A percentile compares a stretch with the other conserved stretches of the same genome.
Conservation (phyloP, 2,888 invertebrate species). For the Lasioglossum villosulum region DNA sequence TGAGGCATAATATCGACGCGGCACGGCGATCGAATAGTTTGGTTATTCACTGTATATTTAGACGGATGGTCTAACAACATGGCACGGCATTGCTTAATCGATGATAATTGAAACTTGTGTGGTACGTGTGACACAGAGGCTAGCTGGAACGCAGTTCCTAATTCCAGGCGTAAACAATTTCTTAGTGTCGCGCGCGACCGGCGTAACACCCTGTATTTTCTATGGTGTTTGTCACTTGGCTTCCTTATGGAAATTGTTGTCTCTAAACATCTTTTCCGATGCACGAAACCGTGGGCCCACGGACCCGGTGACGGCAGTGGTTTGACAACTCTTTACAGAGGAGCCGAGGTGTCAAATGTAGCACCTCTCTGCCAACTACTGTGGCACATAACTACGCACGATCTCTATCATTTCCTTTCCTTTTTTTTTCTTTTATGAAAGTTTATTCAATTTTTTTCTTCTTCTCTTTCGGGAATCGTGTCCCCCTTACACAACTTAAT, state of each 20-base stretch:
- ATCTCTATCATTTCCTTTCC: slow-evolving; percentile 58
- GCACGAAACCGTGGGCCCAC: slow-evolving; percentile 54
- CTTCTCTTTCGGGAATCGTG: slow-evolving; percentile 12
- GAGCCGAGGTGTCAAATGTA: slow-evolving; percentile 81
- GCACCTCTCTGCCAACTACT: slow-evolving; percentile 81
- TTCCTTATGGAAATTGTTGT: slow-evolving; percentile 63
- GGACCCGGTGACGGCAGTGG: slow-evolving; percentile 68
- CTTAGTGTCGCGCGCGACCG: slow-evolving; percentile 51
- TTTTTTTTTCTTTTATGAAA: slow-evolving; percentile 53
- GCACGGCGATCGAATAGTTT: background rate
- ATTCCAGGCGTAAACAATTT: slow-evolving; percentile 64
- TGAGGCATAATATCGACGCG: background rate
- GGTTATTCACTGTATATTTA: slow-evolving; percentile 38
- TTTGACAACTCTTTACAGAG: slow-evolving; percentile 75
- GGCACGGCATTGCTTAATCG: slow-evolving; percentile 44
- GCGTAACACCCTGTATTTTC: slow-evolving; percentile 46
- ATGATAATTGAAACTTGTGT: slow-evolving; percentile 51
- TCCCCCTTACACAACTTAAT: slow-evolving; percentile 14
- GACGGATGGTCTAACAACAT: slow-evolving; percentile 48
- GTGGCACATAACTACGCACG: slow-evolving; percentile 78
- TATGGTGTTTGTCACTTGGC: slow-evolving; percentile 58
- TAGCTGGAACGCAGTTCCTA: slow-evolving; percentile 47
- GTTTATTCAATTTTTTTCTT: slow-evolving; percentile 34
- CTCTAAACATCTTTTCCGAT: slow-evolving; percentile 44
- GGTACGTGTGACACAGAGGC: slow-evolving; percentile 35